Evolutionary conservation across 1,140 invertebrate genomes (phyloP).

Genomic region (Drosophila azteca): DNA sequence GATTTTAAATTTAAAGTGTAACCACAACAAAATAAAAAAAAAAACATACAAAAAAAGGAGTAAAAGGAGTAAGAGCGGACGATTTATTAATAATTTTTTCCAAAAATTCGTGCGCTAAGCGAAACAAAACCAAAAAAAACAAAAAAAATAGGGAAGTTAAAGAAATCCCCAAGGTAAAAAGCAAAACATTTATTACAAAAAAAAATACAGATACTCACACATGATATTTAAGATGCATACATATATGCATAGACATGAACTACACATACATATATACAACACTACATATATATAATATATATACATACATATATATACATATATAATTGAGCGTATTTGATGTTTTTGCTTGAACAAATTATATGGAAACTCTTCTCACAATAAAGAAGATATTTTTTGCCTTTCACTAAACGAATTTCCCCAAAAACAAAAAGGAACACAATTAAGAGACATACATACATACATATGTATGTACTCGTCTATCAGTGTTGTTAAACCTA

Average conservation of each 20-base stretch:
- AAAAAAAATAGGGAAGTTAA: slow-evolving; percentile 18
- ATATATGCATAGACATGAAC: slow-evolving; percentile 16
- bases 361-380: slow-evolving; percentile 30
- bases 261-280: slow-evolving; percentile 37
- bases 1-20: slow-evolving; percentile 44
- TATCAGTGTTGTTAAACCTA: too few species aligned
- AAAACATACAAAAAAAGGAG: slow-evolving; percentile 14
- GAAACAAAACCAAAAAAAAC: slow-evolving; percentile 28
- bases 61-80: too few species aligned
- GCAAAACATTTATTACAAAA: slow-evolving; percentile 9
- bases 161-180: slow-evolving; percentile 26
- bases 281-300: slow-evolving; percentile 21
- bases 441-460: not conserved
- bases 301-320: slow-evolving; percentile 66
- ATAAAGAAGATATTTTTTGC: slow-evolving; percentile 45
- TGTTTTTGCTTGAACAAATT: slow-evolving; percentile 62
- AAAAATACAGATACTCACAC: slow-evolving; percentile 44
- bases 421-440: slow-evolving; percentile 17
- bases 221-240: slow-evolving; percentile 19
- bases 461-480: too few species aligned
- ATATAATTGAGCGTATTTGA: slow-evolving; percentile 70
- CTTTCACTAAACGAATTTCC: slow-evolving; percentile 49
- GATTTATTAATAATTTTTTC: slow-evolving; percentile 52
- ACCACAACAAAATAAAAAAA: slow-evolving; percentile 24
- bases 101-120: slow-evolving; percentile 53